These are phyloP conservation scores for Papilio polyxenes DNA, from an alignment of 1,140 invertebrate genomes.

Conservation along the genomic window DNA sequence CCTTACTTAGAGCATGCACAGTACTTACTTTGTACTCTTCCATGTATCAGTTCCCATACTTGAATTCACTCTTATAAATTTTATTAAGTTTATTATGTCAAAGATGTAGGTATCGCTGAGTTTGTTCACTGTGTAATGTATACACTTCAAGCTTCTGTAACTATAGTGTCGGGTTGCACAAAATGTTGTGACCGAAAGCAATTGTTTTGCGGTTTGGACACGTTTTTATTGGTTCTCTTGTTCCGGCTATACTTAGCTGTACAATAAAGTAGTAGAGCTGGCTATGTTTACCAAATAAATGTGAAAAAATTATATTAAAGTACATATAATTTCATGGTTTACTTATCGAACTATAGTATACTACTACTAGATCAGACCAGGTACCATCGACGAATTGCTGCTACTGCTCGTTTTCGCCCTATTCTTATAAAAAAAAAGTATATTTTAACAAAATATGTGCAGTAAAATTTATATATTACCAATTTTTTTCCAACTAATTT, in stretches of 20 bases:
- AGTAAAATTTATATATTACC: not conserved
- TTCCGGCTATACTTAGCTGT: not conserved
- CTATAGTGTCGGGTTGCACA: not conserved
- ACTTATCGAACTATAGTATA: not conserved
- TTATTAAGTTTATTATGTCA: no score
- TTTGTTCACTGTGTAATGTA: no score
- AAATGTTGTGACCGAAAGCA: conserved; percentile 22
- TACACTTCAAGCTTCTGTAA: not conserved
- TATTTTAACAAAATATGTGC: no score
- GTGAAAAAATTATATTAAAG: not conserved
- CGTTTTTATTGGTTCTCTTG: conserved; percentile 9
- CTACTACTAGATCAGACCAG: no score
- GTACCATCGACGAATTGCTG: no score
- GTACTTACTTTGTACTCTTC: no score
- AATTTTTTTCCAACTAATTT: not conserved
- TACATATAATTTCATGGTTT: not conserved
- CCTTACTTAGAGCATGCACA: no score
- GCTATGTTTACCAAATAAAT: not conserved
- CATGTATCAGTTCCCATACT: no score
- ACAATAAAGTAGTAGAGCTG: not conserved
- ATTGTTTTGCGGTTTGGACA: conserved; percentile 22
- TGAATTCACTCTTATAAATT: no score
- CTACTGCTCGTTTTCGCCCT: no score
- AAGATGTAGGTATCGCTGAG: no score
- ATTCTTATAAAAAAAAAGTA: no score